phyloP scores from a whole-genome alignment of 1,140 invertebrate species.

The Conus ventricosus region DNA sequence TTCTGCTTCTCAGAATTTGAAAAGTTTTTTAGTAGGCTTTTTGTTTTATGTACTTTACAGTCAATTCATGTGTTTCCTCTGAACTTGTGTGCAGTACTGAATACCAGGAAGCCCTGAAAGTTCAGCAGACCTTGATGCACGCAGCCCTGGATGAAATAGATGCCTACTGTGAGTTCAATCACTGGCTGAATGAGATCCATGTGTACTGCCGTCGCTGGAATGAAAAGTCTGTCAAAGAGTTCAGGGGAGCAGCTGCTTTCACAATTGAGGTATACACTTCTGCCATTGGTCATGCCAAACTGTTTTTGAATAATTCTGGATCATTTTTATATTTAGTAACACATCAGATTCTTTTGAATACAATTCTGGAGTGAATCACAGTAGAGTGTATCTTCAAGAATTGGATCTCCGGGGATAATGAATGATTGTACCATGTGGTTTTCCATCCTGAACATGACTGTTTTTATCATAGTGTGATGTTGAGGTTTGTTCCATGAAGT shows the following conservation, averaged over 20 bases:
- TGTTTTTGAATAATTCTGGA: not conserved
- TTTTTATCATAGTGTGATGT: no score
- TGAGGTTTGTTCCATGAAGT: no score
- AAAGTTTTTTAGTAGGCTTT: no score
- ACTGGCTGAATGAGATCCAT: constrained; percentile 72
- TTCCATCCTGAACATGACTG: no score
- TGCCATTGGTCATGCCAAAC: not conserved
- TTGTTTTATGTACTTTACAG: no score
- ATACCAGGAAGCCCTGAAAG: constrained; percentile 58
- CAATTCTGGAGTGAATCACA: no score
- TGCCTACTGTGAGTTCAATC: constrained; percentile 66
- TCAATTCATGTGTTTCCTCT: no score
- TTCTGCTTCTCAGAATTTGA: no score
- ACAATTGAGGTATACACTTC: constrained; percentile 67
- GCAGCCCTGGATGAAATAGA: constrained; percentile 68
- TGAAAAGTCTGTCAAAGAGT: constrained; percentile 63
- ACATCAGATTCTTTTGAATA: no score
- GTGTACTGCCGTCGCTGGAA: constrained; percentile 69
- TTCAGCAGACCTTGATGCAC: constrained; percentile 53
- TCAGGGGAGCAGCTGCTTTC: constrained; percentile 67
- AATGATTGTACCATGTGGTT: no score
- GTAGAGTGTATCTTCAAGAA: no score
- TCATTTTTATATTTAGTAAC: not conserved
- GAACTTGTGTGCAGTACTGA: constrained; percentile 51
- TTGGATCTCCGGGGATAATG: no score